Evolutionary conservation across 2,797 vertebrate genomes (phyloP).

Genomic region (Sibirionetta formosa): DNA sequence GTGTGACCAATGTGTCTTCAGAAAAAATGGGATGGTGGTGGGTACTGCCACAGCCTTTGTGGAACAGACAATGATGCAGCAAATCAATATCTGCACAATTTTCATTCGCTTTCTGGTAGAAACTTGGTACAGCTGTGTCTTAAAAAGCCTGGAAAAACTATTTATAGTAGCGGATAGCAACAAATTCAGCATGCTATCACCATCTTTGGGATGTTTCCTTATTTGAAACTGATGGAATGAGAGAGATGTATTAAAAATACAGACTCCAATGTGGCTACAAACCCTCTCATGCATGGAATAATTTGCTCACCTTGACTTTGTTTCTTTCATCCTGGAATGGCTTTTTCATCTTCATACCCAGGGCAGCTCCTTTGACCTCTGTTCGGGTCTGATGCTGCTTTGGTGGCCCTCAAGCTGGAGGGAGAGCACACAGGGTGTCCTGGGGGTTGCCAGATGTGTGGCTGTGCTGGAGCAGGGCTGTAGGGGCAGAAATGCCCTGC

Average conservation of each 20-base stretch:
- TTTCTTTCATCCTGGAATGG: neutral
- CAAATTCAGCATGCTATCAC: constrained; percentile 36
- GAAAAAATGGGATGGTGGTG: neutral
- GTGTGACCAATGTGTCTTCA: neutral
- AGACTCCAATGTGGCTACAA: neutral
- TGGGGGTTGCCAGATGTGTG: neutral
- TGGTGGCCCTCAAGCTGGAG: neutral
- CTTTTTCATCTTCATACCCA: neutral
- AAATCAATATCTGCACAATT: constrained; percentile 21
- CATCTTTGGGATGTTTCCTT: constrained; percentile 36
- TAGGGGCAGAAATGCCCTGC: neutral
- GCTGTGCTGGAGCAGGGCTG: neutral
- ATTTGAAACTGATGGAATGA: constrained; percentile 3
- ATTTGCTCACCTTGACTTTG: fast-evolving
- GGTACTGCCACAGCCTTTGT: neutral
- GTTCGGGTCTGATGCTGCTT: neutral
- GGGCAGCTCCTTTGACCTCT: neutral
- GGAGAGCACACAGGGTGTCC: neutral
- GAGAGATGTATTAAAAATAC: neutral
- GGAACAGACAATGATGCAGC: neutral
- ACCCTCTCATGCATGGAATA: neutral
- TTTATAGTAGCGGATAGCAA: constrained; percentile 61
- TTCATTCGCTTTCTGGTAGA: constrained; percentile 62
- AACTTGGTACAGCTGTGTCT: constrained; percentile 70
- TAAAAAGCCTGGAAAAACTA: constrained; percentile 60